Conservation (phyloP, 2,113 vertebrate species). For the Coryphaenoides rupestris region DNA sequence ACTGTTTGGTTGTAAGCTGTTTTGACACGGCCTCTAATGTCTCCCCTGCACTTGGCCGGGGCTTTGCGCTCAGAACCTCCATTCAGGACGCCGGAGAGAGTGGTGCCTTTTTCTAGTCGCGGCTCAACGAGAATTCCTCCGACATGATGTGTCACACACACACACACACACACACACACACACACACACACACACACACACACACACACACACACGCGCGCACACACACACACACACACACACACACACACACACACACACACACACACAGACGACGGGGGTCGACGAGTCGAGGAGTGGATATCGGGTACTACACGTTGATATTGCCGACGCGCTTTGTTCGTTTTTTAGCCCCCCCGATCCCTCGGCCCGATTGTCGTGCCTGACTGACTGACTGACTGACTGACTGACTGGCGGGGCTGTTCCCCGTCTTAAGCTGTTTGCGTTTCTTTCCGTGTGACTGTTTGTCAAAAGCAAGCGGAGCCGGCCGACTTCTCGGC, state of each 20-base stretch:
- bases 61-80: conserved; percentile 45
- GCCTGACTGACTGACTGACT: not conserved
- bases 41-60: conserved; percentile 54
- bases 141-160: conserved; percentile 46
- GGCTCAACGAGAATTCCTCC: conserved; percentile 35
- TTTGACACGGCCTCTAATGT: conserved; percentile 70
- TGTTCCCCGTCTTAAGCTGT: not conserved
- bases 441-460: conserved; percentile 32
- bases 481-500: no score
- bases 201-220: no score
- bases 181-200: no score
- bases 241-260: conserved; percentile 28
- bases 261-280: no score
- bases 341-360: not conserved
- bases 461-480: conserved; percentile 27
- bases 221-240: no score
- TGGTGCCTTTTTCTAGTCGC: conserved; percentile 42
- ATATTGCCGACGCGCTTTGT: not conserved
- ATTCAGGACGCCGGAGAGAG: conserved; percentile 34
- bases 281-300: conserved; percentile 34
- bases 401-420: conserved; percentile 1
- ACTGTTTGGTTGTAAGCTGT: conserved; percentile 60
- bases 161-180: conserved; percentile 31
- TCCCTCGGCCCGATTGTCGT: not conserved
- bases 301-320: not conserved